These are phyloP conservation scores for Molossus alvarezi DNA, from an alignment of 2,797 vertebrate genomes.

Conservation along the genomic window DNA sequence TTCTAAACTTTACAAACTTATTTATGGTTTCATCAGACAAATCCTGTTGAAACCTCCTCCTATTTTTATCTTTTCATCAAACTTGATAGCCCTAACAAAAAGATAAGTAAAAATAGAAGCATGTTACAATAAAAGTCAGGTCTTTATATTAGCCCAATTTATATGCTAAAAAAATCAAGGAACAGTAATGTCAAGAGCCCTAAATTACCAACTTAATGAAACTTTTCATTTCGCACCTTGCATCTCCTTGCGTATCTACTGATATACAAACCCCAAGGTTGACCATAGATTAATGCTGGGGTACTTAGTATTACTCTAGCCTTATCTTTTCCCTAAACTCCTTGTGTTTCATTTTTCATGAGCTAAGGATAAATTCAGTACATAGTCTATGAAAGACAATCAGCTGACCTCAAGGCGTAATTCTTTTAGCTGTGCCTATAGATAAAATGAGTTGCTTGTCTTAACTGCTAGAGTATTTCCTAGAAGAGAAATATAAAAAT, in stretches of 20 bases:
- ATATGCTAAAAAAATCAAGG: not conserved
- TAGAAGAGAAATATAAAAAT: not conserved
- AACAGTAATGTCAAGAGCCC: not conserved
- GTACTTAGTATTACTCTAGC: not conserved
- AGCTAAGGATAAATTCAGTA: not conserved
- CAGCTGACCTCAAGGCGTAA: not conserved
- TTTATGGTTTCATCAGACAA: not conserved
- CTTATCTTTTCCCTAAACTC: not conserved
- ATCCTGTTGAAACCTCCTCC: not conserved
- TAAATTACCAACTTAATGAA: not conserved
- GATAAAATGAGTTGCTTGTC: not conserved
- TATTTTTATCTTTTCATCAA: not conserved
- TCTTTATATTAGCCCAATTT: not conserved
- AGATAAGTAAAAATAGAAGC: not conserved
- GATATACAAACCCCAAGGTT: not conserved
- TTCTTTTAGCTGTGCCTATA: not conserved
- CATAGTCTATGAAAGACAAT: not conserved
- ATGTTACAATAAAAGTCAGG: not conserved
- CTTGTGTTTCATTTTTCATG: not conserved
- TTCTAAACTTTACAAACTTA: not conserved
- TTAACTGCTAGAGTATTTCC: slow-evolving; percentile 4
- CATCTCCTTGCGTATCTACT: not conserved
- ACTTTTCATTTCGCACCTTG: not conserved
- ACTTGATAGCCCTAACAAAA: not conserved
- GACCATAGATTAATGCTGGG: not conserved